Conservation (phyloP, 2,113 vertebrate species). For the Arothron firmamentum region DNA sequence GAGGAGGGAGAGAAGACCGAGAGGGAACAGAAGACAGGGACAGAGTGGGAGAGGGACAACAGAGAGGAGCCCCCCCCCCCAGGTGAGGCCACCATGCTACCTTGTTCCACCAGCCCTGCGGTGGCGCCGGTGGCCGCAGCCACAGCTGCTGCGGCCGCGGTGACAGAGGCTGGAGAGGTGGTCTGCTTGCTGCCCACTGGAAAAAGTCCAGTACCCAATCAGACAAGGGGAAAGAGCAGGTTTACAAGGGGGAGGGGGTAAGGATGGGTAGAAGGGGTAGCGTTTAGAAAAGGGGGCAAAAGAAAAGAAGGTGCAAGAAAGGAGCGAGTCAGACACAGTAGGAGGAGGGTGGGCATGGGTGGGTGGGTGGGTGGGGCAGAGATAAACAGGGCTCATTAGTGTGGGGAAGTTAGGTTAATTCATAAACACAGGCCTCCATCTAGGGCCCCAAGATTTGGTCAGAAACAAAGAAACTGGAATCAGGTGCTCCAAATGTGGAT, state of each 20-base stretch:
- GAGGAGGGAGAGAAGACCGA: neutral
- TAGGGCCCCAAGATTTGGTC: no score
- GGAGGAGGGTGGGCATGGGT: neutral
- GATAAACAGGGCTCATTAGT: slow-evolving; percentile 38
- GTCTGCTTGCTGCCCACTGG: slow-evolving; percentile 94
- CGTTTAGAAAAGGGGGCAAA: slow-evolving; percentile 9
- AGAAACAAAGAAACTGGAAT: neutral
- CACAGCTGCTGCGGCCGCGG: slow-evolving; percentile 75
- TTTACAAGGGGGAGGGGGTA: neutral
- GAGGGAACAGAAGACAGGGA: neutral
- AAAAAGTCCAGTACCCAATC: slow-evolving; percentile 59
- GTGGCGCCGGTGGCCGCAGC: slow-evolving; percentile 79
- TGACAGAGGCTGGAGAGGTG: slow-evolving; percentile 89
- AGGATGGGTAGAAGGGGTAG: slow-evolving; percentile 7
- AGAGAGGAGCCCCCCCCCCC: slow-evolving; percentile 60
- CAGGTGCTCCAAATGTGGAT: neutral
- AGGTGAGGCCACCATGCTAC: slow-evolving; percentile 79
- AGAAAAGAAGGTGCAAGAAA: slow-evolving; percentile 11
- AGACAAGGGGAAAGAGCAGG: slow-evolving; percentile 36
- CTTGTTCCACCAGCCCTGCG: slow-evolving; percentile 97
- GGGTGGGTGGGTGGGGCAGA: neutral
- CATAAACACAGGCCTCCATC: slow-evolving; percentile 5
- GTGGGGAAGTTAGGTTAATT: slow-evolving; percentile 18
- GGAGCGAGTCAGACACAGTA: slow-evolving; percentile 15
- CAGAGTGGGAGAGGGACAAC: neutral